Base-by-base conservation (phyloP, 2,113 vertebrate genomes). In the Heterocephalus glaber region DNA sequence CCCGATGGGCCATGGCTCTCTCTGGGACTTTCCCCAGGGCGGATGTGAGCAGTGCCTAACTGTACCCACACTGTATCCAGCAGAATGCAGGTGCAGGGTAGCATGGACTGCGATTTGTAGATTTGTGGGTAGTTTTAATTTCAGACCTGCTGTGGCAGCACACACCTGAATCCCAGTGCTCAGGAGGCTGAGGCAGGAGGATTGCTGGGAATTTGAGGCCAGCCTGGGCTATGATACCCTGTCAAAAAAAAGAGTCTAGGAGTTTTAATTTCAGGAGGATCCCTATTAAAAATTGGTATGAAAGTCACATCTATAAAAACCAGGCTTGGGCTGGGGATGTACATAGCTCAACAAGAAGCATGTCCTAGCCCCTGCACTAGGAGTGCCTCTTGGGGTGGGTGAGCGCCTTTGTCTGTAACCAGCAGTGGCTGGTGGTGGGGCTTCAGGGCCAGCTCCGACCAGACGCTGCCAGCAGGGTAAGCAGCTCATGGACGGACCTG, bases 231-330 rank as follows among this genome's bases (percentile, higher is more conserved):
- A 56, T 56, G 12, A 56, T 12, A 56, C 54, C 16, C 2, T 56
- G 54, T 56, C 54, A 56, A 14, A 56, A 56, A 56, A 56, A 56
- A 58, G 9, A 58, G 56, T 58, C 56, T 58, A 58, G 56, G n/a
- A 49, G 16, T 89, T 94, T 82, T 72, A 82, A 83, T 70, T 96
- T 86, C 41, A 95, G 66, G 54, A 87, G 52, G 65, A 0, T 83
- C 24, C 35, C 38, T 82, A 0, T 92, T 91, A 76, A 66, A 63
- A 84, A 6, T 47, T 41, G 35, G 66, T n/a, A n/a, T n/a, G n/a
- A n/a, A n/a, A n/a, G n/a, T n/a, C 47, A 49, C 47, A 49, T 49
- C 5, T 49, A 5, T 49, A 49, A 49, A 49, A 49, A 17, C 16
- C 56, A 58, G 56, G 16, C 56, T 20, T 58, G 56, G 61, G 10